These are phyloP conservation scores for Tetropium fuscum DNA, from an alignment of 2,888 invertebrate genomes.

Conservation along the genomic window DNA sequence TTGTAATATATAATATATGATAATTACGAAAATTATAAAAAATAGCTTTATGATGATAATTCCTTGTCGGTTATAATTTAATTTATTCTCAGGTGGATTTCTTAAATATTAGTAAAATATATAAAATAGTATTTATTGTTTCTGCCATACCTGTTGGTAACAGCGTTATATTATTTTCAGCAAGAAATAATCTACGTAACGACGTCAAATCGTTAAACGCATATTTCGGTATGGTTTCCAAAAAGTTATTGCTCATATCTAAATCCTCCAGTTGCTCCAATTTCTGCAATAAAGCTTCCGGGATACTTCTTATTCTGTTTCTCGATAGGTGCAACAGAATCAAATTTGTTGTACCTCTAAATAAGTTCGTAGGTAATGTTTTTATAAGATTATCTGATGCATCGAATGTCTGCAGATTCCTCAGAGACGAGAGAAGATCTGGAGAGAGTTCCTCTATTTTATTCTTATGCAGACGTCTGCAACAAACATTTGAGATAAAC, in stretches of 20 bases:
- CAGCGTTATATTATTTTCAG: constrained; percentile 75
- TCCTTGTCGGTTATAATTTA: too few relatives aligned
- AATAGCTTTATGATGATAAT: too few relatives aligned
- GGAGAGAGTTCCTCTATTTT: constrained; percentile 72
- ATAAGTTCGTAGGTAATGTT: constrained; percentile 70
- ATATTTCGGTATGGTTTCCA: constrained; percentile 71
- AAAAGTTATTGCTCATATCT: constrained; percentile 77
- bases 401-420: constrained; percentile 76
- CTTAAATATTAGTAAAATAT: too few relatives aligned
- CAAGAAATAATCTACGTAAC: constrained; percentile 75
- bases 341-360: constrained; percentile 71
- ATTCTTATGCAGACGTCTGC: constrained; percentile 76
- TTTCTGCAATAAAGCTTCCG: constrained; percentile 71
- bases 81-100: too few relatives aligned
- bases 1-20: too few relatives aligned
- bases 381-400: constrained; percentile 75
- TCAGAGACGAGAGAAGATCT: constrained; percentile 70
- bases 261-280: constrained; percentile 74
- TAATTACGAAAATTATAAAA: too few relatives aligned
- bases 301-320: constrained; percentile 72
- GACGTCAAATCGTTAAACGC: constrained; percentile 70
- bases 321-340: constrained; percentile 76
- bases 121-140: too few relatives aligned
- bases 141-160: constrained; percentile 66
- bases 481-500: constrained; percentile 58